Evolutionary conservation across 2,888 invertebrate genomes (phyloP).

Genomic region (Autographa pulchrina): DNA sequence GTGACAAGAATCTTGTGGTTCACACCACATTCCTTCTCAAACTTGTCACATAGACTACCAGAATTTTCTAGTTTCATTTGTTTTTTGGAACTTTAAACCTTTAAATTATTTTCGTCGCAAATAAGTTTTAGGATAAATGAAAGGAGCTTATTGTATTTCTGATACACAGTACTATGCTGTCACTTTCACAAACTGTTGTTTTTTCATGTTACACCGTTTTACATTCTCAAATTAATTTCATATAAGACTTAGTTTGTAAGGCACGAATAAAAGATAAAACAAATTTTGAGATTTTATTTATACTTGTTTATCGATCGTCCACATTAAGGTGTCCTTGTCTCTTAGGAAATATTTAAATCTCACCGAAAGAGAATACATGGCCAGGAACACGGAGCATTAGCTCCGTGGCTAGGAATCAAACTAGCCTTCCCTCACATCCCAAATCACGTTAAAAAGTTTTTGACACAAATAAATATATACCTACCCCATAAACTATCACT

Average conservation of each 20-base stretch:
- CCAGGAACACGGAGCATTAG: too few species aligned
- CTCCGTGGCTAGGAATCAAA: too few species aligned
- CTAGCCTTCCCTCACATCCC: too few species aligned
- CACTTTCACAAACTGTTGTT: constrained; percentile 61
- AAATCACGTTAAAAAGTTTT: too few species aligned
- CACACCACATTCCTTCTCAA: constrained; percentile 15
- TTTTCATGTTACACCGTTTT: constrained; percentile 65
- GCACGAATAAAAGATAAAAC: constrained; percentile 73
- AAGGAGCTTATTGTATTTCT: constrained; percentile 41
- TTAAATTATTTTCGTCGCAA: neutral
- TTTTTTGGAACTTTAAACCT: neutral
- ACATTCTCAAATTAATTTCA: constrained; percentile 60
- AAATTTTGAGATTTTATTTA: constrained; percentile 37
- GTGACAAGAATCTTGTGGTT: neutral
- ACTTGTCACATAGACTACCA: neutral
- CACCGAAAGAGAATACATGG: too few species aligned
- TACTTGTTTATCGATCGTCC: neutral
- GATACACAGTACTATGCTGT: constrained; percentile 49
- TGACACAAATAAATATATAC: too few species aligned
- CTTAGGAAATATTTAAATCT: too few species aligned
- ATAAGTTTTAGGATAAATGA: constrained; percentile 31
- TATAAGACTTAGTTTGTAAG: constrained; percentile 71
- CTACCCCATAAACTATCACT: too few species aligned
- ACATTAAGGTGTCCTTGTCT: too few species aligned
- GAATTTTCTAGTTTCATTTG: constrained; percentile 2